These are phyloP conservation scores for Lasioglossum morio DNA, from an alignment of 2,888 invertebrate species.

Conservation along the genomic window DNA sequence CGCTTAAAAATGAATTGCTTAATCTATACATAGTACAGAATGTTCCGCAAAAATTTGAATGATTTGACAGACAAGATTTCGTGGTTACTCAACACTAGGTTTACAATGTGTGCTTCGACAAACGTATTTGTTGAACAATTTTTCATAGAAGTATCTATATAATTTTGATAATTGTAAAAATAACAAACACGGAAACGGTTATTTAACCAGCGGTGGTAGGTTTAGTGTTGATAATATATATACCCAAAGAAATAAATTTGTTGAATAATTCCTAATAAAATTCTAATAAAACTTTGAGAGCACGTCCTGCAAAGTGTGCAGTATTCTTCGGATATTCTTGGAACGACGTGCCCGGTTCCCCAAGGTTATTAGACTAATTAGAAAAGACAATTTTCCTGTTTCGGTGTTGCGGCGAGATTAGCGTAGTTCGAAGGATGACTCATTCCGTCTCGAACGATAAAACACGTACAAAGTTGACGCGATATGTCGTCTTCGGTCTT, in stretches of 20 bases:
- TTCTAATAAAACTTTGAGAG: not conserved
- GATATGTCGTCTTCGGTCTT: conserved; percentile 39
- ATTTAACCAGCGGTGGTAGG: too few relatives aligned
- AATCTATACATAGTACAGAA: not conserved
- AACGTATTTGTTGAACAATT: too few relatives aligned
- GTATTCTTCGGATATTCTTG: conserved; percentile 24
- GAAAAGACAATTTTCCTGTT: conserved; percentile 43
- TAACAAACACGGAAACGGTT: too few relatives aligned
- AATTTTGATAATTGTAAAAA: too few relatives aligned
- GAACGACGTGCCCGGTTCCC: not conserved
- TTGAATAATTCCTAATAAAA: too few relatives aligned
- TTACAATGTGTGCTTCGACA: too few relatives aligned
- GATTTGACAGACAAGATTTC: too few relatives aligned
- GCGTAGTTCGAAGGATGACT: conserved; percentile 49
- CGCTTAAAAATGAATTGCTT: not conserved
- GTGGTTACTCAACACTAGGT: too few relatives aligned
- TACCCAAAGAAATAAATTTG: too few relatives aligned
- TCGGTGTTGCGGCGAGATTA: conserved; percentile 7
- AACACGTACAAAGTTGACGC: conserved; percentile 33
- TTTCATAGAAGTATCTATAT: too few relatives aligned
- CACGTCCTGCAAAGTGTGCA: not conserved
- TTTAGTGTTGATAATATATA: too few relatives aligned
- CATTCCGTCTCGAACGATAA: conserved; percentile 53
- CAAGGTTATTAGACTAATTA: conserved; percentile 12
- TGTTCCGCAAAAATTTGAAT: not conserved